phyloP scores from a whole-genome alignment of 2,113 vertebrate genomes.

The Cyanoderma ruficeps region DNA sequence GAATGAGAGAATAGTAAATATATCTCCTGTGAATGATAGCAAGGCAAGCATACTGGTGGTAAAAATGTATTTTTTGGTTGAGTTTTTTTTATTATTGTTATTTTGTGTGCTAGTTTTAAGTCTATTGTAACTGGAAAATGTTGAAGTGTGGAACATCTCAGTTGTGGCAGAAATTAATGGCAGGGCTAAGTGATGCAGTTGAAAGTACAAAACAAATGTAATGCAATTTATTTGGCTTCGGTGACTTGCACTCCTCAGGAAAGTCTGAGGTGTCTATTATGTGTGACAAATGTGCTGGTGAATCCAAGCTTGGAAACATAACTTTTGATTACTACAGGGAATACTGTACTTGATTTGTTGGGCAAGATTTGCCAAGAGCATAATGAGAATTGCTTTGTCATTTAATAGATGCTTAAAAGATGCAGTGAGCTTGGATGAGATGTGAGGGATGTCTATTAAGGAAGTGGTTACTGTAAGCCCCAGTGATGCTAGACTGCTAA shows the following conservation, averaged over 20 bases:
- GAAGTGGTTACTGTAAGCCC: not conserved
- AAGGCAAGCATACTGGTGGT: not conserved
- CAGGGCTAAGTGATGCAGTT: not conserved
- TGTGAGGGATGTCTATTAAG: not conserved
- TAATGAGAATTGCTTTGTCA: not conserved
- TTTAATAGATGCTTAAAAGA: slow-evolving; percentile 1
- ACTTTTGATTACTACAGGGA: slow-evolving; percentile 9
- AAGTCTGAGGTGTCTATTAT: not conserved
- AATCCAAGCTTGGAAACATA: not conserved
- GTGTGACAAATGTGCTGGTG: not conserved
- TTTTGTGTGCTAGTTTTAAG: not conserved
- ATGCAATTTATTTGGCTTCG: slow-evolving; percentile 18
- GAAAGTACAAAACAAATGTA: not conserved
- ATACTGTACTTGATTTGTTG: not conserved
- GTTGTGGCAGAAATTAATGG: not conserved
- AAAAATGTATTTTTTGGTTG: not conserved
- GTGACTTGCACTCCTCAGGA: not conserved
- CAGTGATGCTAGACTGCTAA: not conserved
- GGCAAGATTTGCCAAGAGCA: not conserved
- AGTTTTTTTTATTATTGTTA: not conserved
- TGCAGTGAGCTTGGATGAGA: not conserved
- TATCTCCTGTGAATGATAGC: not conserved
- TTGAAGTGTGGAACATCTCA: not conserved
- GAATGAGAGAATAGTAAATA: not conserved
- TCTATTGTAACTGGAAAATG: not conserved